Base-by-base conservation (phyloP, 2,888 invertebrate genomes). In the Gordius sp. region DNA sequence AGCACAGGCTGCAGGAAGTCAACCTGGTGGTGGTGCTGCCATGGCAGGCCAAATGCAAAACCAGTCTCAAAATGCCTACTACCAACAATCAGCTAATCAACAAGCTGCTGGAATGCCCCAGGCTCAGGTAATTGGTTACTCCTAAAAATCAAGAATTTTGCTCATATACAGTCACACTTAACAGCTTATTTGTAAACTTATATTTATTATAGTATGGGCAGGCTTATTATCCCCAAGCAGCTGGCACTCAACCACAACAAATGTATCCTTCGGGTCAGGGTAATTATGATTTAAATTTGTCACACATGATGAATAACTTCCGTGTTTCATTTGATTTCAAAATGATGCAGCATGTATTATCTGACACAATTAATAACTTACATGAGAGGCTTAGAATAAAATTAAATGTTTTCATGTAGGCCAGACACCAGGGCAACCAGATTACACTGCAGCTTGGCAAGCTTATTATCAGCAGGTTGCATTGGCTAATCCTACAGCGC, bases 381-480 rank as follows among this genome's bases (percentile, higher is more conserved):
- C n/a, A 13, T 33, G 8, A 13, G 8, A 33, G n/a, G 39, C n/a
- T 33, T 13, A 33, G 8, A 33, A 33, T n/a, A n/a, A n/a, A 33
- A n/a, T n/a, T 13, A 33, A 33, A 33, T 33, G 8, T 33, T 33
- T 13, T 33, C n/a, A 13, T 33, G 8, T 33, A 13, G n/a, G n/a
- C 8, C n/a, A 13, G n/a, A 33, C n/a, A 33, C 8, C 39, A 33
- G 39, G 39, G n/a, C 8, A n/a, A 13, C 39, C 8, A 20, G 47
- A 47, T 20, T 47, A n/a, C 20, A 47, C 47, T 18, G 47, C 47
- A 47, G 47, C 47, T 20, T 47, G 47, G 47, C 47, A 47, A 47
- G 20, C 47, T 23, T 47, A 47, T 47, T 47, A 47, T 23, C 47
- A 47, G 23, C 47, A 47, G 20, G 4, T 47, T n/a, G n/a, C n/a